phyloP scores from a whole-genome alignment of 2,888 invertebrate species.

The Panzeria rudis region DNA sequence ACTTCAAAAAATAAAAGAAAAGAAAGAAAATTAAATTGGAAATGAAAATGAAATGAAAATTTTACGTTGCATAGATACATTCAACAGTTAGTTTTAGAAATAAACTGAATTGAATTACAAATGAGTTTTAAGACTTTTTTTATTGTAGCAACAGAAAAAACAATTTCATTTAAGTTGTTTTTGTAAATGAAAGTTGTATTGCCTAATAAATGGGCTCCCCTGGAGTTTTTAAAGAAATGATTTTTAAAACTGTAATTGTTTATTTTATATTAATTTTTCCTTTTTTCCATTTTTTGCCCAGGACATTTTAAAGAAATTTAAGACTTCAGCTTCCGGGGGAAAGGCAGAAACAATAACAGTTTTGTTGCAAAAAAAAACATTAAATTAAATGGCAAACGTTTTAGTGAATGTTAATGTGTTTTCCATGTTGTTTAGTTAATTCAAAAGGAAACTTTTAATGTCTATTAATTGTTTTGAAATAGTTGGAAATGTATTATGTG shows the following conservation, averaged over 20 bases:
- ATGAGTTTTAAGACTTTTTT: constrained; percentile 25
- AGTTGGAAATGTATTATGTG: not conserved
- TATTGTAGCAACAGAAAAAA: not conserved
- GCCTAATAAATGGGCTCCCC: constrained; percentile 63
- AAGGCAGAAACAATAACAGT: constrained; percentile 44
- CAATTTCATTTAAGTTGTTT: constrained; percentile 25
- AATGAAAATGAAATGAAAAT: constrained; percentile 57
- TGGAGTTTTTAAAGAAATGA: constrained; percentile 44
- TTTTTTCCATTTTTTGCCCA: constrained; percentile 19
- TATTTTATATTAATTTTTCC: constrained; percentile 28
- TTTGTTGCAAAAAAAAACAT: not conserved
- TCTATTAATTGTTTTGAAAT: not conserved
- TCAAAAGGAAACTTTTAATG: constrained; percentile 19
- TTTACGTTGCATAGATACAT: not conserved
- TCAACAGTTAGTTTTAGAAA: constrained; percentile 29
- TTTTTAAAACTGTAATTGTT: constrained; percentile 44
- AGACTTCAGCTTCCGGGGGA: constrained; percentile 65
- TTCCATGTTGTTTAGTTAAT: not conserved
- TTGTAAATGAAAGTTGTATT: constrained; percentile 70
- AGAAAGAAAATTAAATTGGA: constrained; percentile 36
- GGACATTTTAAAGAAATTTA: constrained; percentile 44
- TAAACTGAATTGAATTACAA: constrained; percentile 61
- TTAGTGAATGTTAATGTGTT: constrained; percentile 2
- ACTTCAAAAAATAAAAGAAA: constrained; percentile 21
- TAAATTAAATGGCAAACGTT: constrained; percentile 24